phyloP scores from a whole-genome alignment of 2,888 invertebrate genomes.

The Zonitis immaculata region DNA sequence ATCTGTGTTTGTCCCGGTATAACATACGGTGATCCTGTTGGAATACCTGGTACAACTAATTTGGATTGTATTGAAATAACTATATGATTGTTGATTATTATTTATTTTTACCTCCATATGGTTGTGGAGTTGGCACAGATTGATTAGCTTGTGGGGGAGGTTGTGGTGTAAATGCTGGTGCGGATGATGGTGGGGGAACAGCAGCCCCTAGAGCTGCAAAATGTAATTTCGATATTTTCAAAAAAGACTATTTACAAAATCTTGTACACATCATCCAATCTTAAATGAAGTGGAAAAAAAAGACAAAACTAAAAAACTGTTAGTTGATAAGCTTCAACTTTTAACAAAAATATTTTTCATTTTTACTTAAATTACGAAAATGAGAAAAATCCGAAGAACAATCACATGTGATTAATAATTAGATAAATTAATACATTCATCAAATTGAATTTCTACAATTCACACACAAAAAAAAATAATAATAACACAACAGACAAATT shows the following conservation, averaged over 20 bases:
- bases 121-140: constrained; percentile 47
- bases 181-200: constrained; percentile 53
- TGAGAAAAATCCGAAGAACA: neutral
- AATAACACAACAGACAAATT: neutral
- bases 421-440: neutral
- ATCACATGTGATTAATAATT: neutral
- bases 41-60: constrained; percentile 48
- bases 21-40: constrained; percentile 45
- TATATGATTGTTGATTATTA: too few species aligned
- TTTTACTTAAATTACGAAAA: neutral
- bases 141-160: constrained; percentile 59
- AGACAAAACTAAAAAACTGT: constrained; percentile 1
- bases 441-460: neutral
- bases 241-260: constrained; percentile 9
- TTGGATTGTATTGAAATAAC: too few species aligned
- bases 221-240: constrained; percentile 17
- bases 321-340: neutral
- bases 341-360: neutral
- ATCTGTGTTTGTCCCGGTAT: constrained; percentile 56
- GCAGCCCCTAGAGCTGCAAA: constrained; percentile 50
- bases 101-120: constrained; percentile 52
- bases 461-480: neutral
- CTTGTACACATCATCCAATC: neutral
- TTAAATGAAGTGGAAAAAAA: neutral
- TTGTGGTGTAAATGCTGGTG: constrained; percentile 61